Conservation (phyloP, 2,113 vertebrate species). For the Tragelaphus imberbis region DNA sequence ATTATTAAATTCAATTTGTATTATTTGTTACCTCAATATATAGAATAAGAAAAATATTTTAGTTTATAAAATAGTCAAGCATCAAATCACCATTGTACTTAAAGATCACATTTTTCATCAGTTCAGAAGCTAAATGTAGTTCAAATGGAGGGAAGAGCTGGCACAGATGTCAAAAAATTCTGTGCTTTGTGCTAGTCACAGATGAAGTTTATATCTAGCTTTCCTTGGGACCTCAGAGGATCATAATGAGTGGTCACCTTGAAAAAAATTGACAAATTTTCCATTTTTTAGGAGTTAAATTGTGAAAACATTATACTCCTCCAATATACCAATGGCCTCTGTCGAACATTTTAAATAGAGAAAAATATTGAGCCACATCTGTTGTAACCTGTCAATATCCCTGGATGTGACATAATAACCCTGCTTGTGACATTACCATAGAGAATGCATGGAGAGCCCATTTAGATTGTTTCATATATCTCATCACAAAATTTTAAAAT, state of each 20-base stretch:
- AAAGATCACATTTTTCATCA: background rate
- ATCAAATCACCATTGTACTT: background rate
- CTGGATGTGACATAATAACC: background rate
- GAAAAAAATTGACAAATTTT: constrained; percentile 10
- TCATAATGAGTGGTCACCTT: constrained; percentile 28
- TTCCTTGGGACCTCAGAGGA: background rate
- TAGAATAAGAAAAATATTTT: background rate
- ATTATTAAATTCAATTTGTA: background rate
- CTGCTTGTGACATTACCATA: background rate
- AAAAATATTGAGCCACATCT: background rate
- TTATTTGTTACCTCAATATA: background rate
- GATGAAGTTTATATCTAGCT: background rate
- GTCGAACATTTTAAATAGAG: background rate
- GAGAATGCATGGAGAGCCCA: background rate
- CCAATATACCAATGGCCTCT: background rate
- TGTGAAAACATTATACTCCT: background rate
- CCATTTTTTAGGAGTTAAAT: background rate
- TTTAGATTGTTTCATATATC: background rate
- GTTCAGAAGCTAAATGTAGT: background rate
- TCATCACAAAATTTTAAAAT: background rate
- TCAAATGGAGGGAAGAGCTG: constrained; percentile 19
- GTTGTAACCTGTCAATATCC: background rate
- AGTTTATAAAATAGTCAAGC: background rate
- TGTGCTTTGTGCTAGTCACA: background rate
- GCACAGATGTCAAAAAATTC: background rate